Base-by-base conservation (phyloP, 2,888 invertebrate species). In the Danaus chrysippus region DNA sequence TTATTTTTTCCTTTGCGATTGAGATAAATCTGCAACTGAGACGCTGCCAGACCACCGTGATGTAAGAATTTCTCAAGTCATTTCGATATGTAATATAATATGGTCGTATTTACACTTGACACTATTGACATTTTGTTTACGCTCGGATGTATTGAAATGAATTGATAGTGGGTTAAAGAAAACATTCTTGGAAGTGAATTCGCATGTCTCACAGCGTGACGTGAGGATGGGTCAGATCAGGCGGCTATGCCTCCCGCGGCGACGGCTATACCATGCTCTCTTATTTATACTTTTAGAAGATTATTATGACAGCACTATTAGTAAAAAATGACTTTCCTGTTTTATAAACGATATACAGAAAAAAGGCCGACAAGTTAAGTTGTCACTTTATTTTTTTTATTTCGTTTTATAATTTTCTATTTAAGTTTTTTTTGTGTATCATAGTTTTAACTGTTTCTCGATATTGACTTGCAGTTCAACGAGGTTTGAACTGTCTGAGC, bases 171-270 rank as follows among this genome's bases (percentile, higher is more conserved):
- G 78, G 75, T 76, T 58, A 46, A 58, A 62, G 58, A 58, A 63
- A 59, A 60, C 78, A 82, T 77, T 79, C 76, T 78, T 81, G 72
- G 77, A 87, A 91, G 88, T 85, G 86, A 81, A 81, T 87, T 87
- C 76, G 81, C 86, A 82, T 90, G 90, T 91, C 84, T 81, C 90
- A 75, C 90, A 87, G 90, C 90, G 78, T 90, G 90, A 76, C 72
- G 84, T 75, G 74, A 73, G 79, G 82, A 83, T 80, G 77, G 84
- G 84, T 81, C 82, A 78, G 80, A 79, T 74, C 80, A 81, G 79
- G 83, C 76, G 69, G 73, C 72, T 68, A 64, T 76, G 72, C 77
- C 81, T 76, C 90, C 89, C 76, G 88, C 72, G 71, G 89, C 56
- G 88, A 66, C 64, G 58, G 67, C 70, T 73, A 76, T 66, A 72